These are phyloP conservation scores for Apodemia zela DNA, from an alignment of 2,888 invertebrate species.

Conservation along the genomic window DNA sequence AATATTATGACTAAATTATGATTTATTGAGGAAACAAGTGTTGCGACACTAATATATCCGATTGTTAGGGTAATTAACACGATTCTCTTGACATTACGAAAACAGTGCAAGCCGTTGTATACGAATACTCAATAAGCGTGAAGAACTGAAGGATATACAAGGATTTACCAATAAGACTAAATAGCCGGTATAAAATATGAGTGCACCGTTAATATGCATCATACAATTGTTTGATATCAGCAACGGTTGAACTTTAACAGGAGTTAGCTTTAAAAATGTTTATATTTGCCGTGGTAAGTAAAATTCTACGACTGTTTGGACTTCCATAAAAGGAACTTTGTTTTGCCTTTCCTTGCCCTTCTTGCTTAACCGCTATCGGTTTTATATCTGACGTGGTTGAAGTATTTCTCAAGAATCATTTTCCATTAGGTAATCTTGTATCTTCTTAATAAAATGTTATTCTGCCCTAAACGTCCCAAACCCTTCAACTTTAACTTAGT, in stretches of 20 bases:
- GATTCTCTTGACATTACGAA: slow-evolving; percentile 46
- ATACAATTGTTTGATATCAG: slow-evolving; percentile 26
- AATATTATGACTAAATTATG: background rate
- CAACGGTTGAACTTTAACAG: slow-evolving; percentile 20
- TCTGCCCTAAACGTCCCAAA: no score
- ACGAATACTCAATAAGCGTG: slow-evolving; percentile 67
- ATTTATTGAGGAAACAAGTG: slow-evolving; percentile 16
- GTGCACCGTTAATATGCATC: slow-evolving; percentile 26
- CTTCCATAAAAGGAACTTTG: no score
- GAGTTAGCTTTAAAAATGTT: slow-evolving; percentile 48
- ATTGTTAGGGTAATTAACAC: slow-evolving; percentile 16
- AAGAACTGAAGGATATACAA: slow-evolving; percentile 53
- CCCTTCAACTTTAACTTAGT: no score
- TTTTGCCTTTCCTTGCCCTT: no score
- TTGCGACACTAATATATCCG: slow-evolving; percentile 10
- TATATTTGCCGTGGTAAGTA: slow-evolving; percentile 58
- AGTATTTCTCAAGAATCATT: no score
- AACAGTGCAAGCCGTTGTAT: slow-evolving; percentile 40
- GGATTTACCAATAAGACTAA: slow-evolving; percentile 51
- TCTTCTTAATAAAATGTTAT: no score
- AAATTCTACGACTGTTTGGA: background rate
- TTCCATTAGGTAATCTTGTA: no score
- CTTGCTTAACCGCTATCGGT: no score
- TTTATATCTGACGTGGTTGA: no score
- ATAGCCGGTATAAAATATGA: slow-evolving; percentile 53